Evolutionary conservation across 1,140 invertebrate species (phyloP).

Genomic region (Holcopasites calliopsidis): DNA sequence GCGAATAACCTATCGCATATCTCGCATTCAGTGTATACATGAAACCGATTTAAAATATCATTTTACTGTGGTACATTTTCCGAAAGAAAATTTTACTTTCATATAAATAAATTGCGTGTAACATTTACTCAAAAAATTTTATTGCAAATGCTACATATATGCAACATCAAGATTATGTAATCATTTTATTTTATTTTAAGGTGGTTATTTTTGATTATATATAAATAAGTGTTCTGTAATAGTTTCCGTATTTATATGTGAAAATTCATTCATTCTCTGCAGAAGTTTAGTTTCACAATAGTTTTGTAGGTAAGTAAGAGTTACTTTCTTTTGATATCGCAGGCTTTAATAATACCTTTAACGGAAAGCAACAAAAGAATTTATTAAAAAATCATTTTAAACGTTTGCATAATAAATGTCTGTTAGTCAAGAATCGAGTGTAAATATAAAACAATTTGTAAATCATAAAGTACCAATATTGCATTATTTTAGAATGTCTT

Average conservation of each 20-base stretch:
- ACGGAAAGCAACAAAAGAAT: neutral
- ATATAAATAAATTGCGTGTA: no score
- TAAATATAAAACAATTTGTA: neutral
- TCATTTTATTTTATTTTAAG: constrained; percentile 29
- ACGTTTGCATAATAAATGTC: neutral
- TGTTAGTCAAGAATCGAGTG: neutral
- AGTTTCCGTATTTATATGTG: constrained; percentile 2
- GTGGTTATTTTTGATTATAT: constrained; percentile 19
- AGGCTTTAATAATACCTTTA: neutral
- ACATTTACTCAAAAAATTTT: no score
- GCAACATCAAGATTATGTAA: constrained; percentile 17
- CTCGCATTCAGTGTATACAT: neutral
- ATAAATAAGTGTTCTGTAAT: constrained; percentile 24
- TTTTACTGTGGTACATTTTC: neutral
- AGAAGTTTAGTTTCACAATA: neutral
- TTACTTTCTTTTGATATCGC: neutral
- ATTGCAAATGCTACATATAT: neutral
- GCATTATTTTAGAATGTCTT: constrained; percentile 84
- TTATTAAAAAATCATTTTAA: constrained; percentile 6
- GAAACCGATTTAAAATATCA: neutral
- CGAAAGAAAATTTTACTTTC: neutral
- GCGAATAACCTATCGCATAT: neutral
- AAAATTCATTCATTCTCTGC: constrained; percentile 12
- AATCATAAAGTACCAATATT: neutral
- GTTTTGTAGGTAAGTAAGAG: constrained; percentile 23